Evolutionary conservation across 2,888 invertebrate genomes (phyloP).

Genomic region (Saturnia pavonia): DNA sequence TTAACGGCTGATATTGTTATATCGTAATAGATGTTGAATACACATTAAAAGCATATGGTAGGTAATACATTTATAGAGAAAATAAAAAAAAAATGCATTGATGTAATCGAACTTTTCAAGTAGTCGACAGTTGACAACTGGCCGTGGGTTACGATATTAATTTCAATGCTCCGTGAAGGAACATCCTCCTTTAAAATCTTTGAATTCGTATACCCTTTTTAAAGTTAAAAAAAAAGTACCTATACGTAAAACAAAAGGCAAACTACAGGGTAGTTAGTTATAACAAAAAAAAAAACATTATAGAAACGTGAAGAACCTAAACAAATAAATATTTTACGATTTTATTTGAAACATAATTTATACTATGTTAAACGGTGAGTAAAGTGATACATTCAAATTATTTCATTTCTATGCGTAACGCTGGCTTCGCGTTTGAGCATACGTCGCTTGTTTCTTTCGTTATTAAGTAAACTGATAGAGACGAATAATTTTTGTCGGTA

Average conservation of each 20-base stretch:
- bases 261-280: too few species aligned
- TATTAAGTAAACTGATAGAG: not conserved
- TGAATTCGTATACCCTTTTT: too few species aligned
- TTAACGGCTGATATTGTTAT: too few species aligned
- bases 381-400: slow-evolving; percentile 11
- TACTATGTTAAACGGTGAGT: slow-evolving; percentile 13
- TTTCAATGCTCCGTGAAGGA: not conserved
- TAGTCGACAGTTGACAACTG: not conserved
- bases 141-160: not conserved
- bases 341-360: not conserved
- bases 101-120: not conserved
- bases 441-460: not conserved
- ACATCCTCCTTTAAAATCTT: not conserved
- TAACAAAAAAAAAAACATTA: not conserved
- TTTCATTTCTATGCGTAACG: not conserved
- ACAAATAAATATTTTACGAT: slow-evolving; percentile 12
- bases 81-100: too few species aligned
- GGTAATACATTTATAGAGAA: too few species aligned
- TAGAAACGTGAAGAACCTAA: not conserved
- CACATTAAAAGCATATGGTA: too few species aligned
- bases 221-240: too few species aligned
- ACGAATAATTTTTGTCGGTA: not conserved
- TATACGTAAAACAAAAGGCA: too few species aligned
- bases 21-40: too few species aligned
- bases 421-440: not conserved